Percentiles rank a stretch among this genome's conserved stretches.
These are phyloP conservation scores for Ardeotis arabs DNA, from an alignment of 2,113 vertebrate genomes.

Conservation along the genomic window DNA sequence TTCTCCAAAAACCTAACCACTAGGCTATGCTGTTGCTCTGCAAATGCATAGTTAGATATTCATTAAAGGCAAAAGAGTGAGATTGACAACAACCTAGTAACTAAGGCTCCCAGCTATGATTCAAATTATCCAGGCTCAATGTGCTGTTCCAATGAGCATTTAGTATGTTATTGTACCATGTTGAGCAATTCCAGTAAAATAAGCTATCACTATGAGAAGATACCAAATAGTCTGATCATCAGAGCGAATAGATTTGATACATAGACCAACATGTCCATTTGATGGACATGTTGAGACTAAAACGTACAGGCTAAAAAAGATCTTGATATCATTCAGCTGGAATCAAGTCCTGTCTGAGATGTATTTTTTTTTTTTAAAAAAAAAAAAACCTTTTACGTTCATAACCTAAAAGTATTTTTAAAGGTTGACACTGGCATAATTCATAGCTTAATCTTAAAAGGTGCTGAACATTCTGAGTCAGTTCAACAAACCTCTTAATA, in stretches of 20 bases:
- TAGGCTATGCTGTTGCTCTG: conserved; percentile 54
- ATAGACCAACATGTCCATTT: neutral
- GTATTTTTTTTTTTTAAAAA: neutral
- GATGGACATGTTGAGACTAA: neutral
- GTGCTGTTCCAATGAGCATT: neutral
- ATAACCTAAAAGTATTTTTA: neutral
- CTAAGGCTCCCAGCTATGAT: neutral
- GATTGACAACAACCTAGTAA: neutral
- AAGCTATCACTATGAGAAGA: neutral
- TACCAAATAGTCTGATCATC: neutral
- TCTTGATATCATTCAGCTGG: neutral
- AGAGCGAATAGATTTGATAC: neutral
- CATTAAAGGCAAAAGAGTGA: neutral
- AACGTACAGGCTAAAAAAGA: neutral
- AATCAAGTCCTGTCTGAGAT: neutral
- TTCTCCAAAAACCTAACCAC: conserved; percentile 17
- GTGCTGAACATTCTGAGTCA: neutral
- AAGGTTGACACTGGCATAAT: neutral
- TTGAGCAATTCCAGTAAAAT: neutral
- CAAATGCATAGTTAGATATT: neutral
- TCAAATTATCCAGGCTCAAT: neutral
- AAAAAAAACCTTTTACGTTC: neutral
- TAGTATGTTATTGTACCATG: neutral
- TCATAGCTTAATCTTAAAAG: neutral
- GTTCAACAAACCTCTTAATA: neutral